Percentiles rank a stretch among this genome's conserved stretches.
phyloP scores from a whole-genome alignment of 2,797 vertebrate genomes.

The Catharus ustulatus region DNA sequence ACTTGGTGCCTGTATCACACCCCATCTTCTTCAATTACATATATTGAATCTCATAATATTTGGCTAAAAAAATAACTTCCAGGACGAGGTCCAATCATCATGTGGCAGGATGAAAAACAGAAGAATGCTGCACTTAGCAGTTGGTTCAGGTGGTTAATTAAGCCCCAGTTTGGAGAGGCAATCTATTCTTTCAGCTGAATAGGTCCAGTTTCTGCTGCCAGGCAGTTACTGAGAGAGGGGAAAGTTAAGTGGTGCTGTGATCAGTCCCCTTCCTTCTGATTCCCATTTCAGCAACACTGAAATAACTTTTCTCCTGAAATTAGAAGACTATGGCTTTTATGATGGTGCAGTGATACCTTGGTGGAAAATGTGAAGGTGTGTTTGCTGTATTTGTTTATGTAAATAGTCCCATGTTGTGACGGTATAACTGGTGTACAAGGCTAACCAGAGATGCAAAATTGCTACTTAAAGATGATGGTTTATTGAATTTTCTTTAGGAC shows the following conservation, averaged over 20 bases:
- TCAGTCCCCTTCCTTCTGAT: not conserved
- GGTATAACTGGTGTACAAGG: not conserved
- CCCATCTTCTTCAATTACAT: not conserved
- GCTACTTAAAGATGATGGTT: not conserved
- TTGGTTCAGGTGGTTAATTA: not conserved
- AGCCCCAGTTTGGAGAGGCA: not conserved
- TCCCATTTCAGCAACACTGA: not conserved
- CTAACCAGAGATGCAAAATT: not conserved
- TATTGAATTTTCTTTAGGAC: not conserved
- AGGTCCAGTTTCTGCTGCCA: not conserved
- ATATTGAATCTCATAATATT: not conserved
- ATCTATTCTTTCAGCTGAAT: not conserved
- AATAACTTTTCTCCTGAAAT: not conserved
- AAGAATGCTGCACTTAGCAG: not conserved
- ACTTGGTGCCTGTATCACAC: rapidly evolving
- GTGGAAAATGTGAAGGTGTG: not conserved
- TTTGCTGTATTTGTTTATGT: rapidly evolving
- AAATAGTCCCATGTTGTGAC: not conserved
- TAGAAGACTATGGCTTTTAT: not conserved
- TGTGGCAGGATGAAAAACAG: not conserved
- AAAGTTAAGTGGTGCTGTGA: not conserved
- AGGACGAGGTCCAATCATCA: not conserved
- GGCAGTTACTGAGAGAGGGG: not conserved
- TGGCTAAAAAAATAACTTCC: not conserved
- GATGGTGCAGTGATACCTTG: not conserved